phyloP scores from a whole-genome alignment of 1,140 invertebrate genomes.

The Conus ventricosus region DNA sequence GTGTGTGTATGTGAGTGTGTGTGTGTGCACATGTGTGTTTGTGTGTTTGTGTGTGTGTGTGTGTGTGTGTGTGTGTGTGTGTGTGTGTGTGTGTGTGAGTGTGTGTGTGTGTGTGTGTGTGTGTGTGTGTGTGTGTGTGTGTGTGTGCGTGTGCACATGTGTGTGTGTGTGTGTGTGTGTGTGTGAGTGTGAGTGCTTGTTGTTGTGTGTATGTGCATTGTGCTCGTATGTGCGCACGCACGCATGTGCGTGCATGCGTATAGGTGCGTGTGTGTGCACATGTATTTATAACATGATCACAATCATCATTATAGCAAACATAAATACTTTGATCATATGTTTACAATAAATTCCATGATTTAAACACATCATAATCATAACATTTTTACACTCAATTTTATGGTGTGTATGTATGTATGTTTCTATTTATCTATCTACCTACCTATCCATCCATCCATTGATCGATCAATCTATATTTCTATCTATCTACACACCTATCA shows the following conservation, averaged over 20 bases:
- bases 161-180: neutral
- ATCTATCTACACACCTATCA: no score
- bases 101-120: neutral
- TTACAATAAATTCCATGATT: no score
- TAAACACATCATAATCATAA: no score
- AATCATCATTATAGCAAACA: no score
- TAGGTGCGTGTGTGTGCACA: neutral
- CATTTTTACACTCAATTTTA: no score
- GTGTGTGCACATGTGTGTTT: neutral
- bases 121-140: neutral
- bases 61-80: conserved; percentile 10
- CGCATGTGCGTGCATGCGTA: neutral
- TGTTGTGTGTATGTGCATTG: neutral
- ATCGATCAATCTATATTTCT: no score
- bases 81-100: neutral
- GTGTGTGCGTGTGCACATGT: neutral
- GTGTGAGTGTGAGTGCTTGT: neutral
- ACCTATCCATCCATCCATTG: no score
- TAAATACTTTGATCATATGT: no score
- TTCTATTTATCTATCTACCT: no score
- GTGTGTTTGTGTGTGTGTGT: conserved; percentile 13
- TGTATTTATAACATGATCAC: neutral
- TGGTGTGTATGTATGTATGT: no score
- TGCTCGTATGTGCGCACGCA: neutral
- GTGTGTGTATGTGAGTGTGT: neutral